Conservation (phyloP, 2,797 vertebrate genomes). For the Schizopygopsis malacanthus region DNA sequence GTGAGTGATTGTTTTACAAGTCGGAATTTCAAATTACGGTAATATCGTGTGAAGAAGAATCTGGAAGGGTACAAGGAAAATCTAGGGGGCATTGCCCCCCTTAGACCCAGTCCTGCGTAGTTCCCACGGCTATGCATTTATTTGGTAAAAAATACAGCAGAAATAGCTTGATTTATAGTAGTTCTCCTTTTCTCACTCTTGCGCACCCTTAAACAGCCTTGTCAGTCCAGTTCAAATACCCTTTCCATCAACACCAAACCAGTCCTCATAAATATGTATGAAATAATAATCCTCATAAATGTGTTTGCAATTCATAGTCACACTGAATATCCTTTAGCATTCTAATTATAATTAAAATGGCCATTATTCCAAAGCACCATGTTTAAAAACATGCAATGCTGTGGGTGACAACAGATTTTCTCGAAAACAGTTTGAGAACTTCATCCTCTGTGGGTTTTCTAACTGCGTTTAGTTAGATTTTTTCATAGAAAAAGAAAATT, state of each 20-base stretch:
- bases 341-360: neutral
- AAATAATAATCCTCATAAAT: neutral
- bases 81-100: no score
- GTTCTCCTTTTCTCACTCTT: neutral
- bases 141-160: neutral
- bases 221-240: neutral
- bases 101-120: no score
- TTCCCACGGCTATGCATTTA: neutral
- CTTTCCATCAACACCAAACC: conserved; percentile 14
- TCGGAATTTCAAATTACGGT: no score
- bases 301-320: conserved; percentile 3
- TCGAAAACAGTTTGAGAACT: neutral
- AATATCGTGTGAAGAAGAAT: no score
- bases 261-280: neutral
- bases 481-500: neutral
- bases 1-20: no score
- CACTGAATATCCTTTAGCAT: neutral
- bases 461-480: neutral
- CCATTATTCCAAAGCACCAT: conserved; percentile 3
- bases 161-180: neutral
- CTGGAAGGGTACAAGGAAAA: no score
- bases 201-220: neutral
- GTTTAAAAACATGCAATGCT: conserved; percentile 3
- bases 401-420: neutral
- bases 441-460: neutral